These are phyloP conservation scores for Ochotona curzoniae DNA, from an alignment of 2,113 vertebrate species.

Conservation along the genomic window DNA sequence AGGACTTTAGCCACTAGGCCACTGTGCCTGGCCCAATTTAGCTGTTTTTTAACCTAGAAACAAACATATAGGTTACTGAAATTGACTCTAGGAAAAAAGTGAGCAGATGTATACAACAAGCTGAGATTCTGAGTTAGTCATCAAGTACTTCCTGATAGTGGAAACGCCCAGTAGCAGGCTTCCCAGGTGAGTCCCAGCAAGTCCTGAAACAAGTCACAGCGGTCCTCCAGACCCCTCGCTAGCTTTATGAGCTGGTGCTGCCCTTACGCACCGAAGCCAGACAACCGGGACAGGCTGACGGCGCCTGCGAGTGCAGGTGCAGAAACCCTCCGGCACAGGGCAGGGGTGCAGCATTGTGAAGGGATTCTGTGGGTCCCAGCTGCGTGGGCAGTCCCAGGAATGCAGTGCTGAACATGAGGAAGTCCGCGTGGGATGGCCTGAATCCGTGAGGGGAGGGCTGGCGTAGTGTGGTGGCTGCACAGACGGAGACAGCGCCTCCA, in stretches of 20 bases:
- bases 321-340: no score
- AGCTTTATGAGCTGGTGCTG: not conserved
- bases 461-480: no score
- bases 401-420: not conserved
- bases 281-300: no score
- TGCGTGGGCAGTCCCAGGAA: not conserved
- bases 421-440: no score
- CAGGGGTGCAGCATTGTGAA: not conserved
- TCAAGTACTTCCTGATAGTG: not conserved
- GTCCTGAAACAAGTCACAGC: not conserved
- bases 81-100: not conserved
- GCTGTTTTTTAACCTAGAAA: conserved; percentile 23
- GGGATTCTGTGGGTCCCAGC: not conserved
- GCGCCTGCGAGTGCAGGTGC: no score
- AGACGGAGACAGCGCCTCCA: no score
- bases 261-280: no score
- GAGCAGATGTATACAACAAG: not conserved
- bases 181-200: not conserved
- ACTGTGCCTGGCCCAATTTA: not conserved
- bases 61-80: not conserved
- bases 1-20: no score
- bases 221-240: not conserved
- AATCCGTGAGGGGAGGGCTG: no score
- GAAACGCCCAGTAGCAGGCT: not conserved
- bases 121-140: not conserved